Evolutionary conservation across 2,113 vertebrate species (phyloP).

Genomic region (Cygnus buccinator): DNA sequence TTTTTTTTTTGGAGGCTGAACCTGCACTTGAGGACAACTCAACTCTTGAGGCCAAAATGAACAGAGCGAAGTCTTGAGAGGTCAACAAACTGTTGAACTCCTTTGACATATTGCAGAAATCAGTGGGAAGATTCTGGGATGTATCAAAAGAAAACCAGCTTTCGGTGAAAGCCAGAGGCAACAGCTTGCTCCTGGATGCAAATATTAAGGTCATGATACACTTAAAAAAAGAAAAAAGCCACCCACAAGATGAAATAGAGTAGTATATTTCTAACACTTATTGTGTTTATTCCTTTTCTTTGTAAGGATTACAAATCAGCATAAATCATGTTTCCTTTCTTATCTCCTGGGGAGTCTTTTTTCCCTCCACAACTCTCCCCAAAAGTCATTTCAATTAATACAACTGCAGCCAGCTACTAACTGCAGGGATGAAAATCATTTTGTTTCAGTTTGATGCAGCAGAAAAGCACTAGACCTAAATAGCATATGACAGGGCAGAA

Average conservation of each 20-base stretch:
- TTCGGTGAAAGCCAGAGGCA: background rate
- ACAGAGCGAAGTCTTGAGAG: slow-evolving; percentile 14
- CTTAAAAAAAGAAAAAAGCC: background rate
- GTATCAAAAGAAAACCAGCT: slow-evolving; percentile 21
- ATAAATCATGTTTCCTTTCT: background rate
- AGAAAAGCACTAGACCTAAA: slow-evolving; percentile 40
- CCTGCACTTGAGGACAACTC: background rate
- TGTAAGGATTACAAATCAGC: background rate
- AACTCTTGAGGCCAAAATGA: background rate
- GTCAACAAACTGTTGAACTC: slow-evolving; percentile 4
- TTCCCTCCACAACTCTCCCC: background rate
- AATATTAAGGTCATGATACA: background rate
- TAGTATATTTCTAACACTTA: background rate
- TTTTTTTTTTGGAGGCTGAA: background rate
- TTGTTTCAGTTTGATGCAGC: slow-evolving; percentile 51
- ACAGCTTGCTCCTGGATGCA: background rate
- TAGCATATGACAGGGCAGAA: slow-evolving; percentile 32
- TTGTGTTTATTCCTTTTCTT: background rate
- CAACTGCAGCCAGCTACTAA: slow-evolving; percentile 22
- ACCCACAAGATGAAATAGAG: background rate
- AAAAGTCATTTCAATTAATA: slow-evolving; percentile 48
- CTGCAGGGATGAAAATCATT: slow-evolving; percentile 55
- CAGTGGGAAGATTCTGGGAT: slow-evolving; percentile 29
- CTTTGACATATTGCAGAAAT: background rate
- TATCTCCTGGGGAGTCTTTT: background rate